These are phyloP conservation scores for Hydrolagus affinis DNA, from an alignment of 2,113 vertebrate genomes.

Conservation along the genomic window DNA sequence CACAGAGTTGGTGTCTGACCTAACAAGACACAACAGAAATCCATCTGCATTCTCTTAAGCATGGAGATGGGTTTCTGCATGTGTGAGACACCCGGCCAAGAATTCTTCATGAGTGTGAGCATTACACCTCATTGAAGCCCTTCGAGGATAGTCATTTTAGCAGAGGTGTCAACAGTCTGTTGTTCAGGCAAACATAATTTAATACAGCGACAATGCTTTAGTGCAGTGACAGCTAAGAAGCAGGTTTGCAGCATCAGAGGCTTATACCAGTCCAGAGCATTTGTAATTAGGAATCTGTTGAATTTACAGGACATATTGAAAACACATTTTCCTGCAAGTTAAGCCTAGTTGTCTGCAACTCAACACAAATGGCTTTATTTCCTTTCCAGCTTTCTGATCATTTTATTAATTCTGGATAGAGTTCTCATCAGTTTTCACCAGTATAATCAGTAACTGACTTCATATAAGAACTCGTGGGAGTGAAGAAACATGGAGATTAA, in stretches of 20 bases:
- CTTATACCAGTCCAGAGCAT: not conserved
- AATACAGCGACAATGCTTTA: not conserved
- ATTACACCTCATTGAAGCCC: not conserved
- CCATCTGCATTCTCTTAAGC: too few relatives aligned
- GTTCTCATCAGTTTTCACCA: not conserved
- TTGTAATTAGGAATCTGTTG: slow-evolving; percentile 4
- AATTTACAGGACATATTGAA: not conserved
- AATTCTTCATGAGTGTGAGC: not conserved
- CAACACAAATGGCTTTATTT: too few relatives aligned
- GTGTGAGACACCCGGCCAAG: not conserved
- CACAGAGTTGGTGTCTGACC: too few relatives aligned
- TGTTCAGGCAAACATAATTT: not conserved
- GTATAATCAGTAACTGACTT: not conserved
- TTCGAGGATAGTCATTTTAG: not conserved
- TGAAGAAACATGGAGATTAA: not conserved
- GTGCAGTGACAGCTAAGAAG: not conserved
- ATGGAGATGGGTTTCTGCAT: too few relatives aligned
- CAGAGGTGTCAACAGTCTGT: not conserved
- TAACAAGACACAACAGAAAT: too few relatives aligned
- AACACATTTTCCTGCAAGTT: not conserved
- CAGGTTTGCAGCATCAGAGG: not conserved
- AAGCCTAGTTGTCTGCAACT: too few relatives aligned
- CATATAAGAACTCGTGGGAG: not conserved
- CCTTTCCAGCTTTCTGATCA: too few relatives aligned
- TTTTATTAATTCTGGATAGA: too few relatives aligned